Percentiles rank a stretch among this genome's conserved stretches.
phyloP scores from a whole-genome alignment of 2,888 invertebrate species.

The Lasioglossum pauxillum region DNA sequence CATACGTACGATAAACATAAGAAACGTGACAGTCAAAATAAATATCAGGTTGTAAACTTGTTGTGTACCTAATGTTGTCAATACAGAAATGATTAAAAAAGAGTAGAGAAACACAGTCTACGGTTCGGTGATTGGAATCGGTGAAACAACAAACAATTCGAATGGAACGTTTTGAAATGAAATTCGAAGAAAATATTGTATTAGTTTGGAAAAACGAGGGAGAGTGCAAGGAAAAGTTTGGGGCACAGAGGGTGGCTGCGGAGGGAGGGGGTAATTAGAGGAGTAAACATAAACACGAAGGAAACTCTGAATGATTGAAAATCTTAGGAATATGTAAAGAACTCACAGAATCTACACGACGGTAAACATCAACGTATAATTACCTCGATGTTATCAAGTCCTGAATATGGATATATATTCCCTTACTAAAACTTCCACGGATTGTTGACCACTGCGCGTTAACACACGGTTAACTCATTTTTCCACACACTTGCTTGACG shows the following conservation, averaged over 20 bases:
- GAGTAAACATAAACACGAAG: constrained; percentile 82
- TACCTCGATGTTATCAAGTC: constrained; percentile 60
- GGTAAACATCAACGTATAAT: constrained; percentile 33
- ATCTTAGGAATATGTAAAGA: constrained; percentile 16
- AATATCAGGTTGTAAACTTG: neutral
- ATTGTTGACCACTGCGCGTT: constrained; percentile 74
- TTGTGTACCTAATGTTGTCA: no score
- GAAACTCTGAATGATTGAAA: constrained; percentile 59
- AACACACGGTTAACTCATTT: constrained; percentile 81
- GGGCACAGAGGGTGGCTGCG: constrained; percentile 50
- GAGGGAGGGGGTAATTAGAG: constrained; percentile 77
- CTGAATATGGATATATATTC: constrained; percentile 61
- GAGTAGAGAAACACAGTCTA: neutral
- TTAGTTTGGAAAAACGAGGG: constrained; percentile 48
- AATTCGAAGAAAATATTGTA: constrained; percentile 13
- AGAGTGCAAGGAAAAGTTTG: constrained; percentile 47
- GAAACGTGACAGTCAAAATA: neutral
- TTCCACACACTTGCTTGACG: constrained; percentile 70
- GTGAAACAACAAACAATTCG: constrained; percentile 37
- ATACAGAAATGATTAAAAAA: no score
- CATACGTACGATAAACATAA: neutral
- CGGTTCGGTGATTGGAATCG: constrained; percentile 40
- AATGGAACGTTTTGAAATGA: constrained; percentile 24
- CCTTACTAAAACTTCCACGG: constrained; percentile 66
- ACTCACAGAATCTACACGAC: neutral